Evolutionary conservation across 2,113 vertebrate species (phyloP).

Genomic region (Cyanoramphus novaezelandiae): DNA sequence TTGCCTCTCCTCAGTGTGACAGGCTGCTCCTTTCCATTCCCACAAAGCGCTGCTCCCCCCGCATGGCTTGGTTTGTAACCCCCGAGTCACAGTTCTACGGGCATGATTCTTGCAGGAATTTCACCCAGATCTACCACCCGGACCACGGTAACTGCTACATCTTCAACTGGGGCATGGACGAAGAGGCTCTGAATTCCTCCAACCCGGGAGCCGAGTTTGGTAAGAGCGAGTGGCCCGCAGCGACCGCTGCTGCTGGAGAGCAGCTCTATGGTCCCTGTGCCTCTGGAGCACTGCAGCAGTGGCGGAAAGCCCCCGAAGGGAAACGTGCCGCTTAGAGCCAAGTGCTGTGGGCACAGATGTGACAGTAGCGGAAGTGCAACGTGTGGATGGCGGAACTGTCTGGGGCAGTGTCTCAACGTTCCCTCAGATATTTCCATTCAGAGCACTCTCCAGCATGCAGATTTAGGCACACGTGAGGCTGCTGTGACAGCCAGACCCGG

Average conservation of each 20-base stretch:
- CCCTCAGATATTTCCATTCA: neutral
- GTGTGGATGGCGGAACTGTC: neutral
- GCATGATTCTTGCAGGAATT: constrained; percentile 73
- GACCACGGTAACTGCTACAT: constrained; percentile 84
- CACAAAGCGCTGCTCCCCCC: rapidly evolving
- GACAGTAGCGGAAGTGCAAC: neutral
- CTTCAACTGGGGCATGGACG: constrained; percentile 82
- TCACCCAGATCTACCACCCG: constrained; percentile 79
- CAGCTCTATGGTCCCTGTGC: neutral
- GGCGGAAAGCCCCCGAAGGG: neutral
- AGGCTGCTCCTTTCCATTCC: neutral
- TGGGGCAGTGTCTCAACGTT: neutral
- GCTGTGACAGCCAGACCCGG: neutral
- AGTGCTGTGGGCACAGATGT: neutral
- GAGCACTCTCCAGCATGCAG: rapidly evolving
- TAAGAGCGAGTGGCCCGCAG: neutral
- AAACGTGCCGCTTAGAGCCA: neutral
- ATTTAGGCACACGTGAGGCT: neutral
- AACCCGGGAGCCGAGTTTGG: constrained; percentile 81
- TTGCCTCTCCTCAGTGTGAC: neutral
- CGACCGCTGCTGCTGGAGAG: neutral
- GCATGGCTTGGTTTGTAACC: neutral
- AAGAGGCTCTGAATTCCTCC: constrained; percentile 71
- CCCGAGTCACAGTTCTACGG: neutral
- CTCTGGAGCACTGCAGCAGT: neutral